These are phyloP conservation scores for Calonectris borealis DNA, from an alignment of 2,113 vertebrate genomes.

Conservation along the genomic window DNA sequence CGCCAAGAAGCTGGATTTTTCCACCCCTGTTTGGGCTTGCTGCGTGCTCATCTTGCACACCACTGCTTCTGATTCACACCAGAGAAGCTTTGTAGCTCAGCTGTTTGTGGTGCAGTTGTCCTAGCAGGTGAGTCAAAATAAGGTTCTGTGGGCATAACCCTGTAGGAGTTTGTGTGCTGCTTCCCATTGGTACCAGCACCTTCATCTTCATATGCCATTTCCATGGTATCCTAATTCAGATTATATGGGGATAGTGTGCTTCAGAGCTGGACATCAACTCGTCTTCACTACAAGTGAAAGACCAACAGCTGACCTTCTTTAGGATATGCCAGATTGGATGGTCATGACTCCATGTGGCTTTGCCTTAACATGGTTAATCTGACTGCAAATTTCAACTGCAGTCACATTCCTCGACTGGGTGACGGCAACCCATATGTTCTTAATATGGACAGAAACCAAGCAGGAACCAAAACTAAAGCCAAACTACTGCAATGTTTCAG, in stretches of 20 bases:
- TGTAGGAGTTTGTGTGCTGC: background rate
- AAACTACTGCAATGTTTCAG: background rate
- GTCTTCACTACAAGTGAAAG: background rate
- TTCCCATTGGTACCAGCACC: background rate
- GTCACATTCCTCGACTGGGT: background rate
- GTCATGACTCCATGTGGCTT: background rate
- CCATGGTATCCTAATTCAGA: background rate
- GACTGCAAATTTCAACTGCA: background rate
- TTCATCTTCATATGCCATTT: background rate
- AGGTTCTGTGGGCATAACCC: background rate
- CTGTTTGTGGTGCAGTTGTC: background rate
- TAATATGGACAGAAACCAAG: background rate
- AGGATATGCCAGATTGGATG: background rate
- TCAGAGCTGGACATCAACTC: background rate
- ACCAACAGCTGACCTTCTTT: background rate
- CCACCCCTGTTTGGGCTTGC: background rate
- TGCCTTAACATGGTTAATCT: background rate
- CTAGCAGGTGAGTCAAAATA: background rate
- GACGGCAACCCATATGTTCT: background rate
- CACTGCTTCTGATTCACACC: background rate
- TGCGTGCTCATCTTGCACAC: background rate
- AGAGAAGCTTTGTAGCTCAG: background rate
- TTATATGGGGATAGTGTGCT: background rate
- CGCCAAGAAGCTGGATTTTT: slow-evolving; percentile 19
- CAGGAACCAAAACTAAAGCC: background rate